Evolutionary conservation across 2,797 vertebrate genomes (phyloP), one percentile per base, ranked within the genome.

Genomic region (Anabacerthia variegaticeps): DNA sequence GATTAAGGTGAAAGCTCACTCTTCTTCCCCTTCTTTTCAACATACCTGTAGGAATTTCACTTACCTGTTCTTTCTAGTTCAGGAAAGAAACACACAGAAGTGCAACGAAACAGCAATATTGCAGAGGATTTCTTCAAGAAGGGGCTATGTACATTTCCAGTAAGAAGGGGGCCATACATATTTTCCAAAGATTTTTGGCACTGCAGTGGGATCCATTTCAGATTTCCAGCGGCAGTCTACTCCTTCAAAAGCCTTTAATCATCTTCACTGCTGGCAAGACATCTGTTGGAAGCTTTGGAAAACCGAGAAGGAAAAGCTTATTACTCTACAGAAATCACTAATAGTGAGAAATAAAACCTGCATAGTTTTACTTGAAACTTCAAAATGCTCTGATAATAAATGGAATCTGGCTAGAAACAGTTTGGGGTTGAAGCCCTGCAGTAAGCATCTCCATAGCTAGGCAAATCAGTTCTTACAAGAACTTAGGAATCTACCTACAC

Each of bases 181-280:
- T 81, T 92, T 95, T 93, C 93, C 95, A 95, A 77, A 87, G 36
- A 39, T 54, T 96, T 96, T 73, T 95, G 90, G 85, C 94, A 88
- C 61, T 92, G 49, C n/a, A 81, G 17, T 55, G 39, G 52, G 66
- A 95, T 91, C 88, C 72, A 49, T 94, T 96, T 95, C 83, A 94
- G 92, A 92, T 92, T 96, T 97, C 81, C 92, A 96, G 89, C 92
- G 92, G 85, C 80, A 95, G 77, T 52, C 88, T 85, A 30, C 74
- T 93, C 81, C 85, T 93, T 93, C 80, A 95, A 82, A 95, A 95
- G 88, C 66, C 66, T 95, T 96, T 97, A 95, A 97, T 96, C 92
- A 96, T 94, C 91, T 71, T 93, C 20, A 17, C 69, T 96, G 49
- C 62, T 97, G 96, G 95, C 95, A 96, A 92, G 87, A 93, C 85